Evolutionary conservation across 2,888 invertebrate species (phyloP).

Genomic region (Rosalia funebris): DNA sequence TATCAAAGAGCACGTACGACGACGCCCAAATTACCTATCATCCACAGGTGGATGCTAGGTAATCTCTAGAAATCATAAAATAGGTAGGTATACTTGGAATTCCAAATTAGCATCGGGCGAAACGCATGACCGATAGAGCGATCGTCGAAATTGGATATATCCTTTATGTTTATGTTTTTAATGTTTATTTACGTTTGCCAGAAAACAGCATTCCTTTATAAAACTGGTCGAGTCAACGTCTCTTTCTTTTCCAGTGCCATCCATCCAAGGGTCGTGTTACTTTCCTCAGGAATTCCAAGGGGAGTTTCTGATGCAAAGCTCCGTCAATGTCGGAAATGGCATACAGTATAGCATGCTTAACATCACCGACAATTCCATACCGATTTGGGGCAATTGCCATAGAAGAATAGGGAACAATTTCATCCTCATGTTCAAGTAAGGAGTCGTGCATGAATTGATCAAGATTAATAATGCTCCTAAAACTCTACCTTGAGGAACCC

Average conservation of each 20-base stretch:
- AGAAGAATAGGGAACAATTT: slow-evolving; percentile 70
- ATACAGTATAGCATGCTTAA: slow-evolving; percentile 71
- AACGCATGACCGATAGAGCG: slow-evolving; percentile 35
- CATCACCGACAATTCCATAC: slow-evolving; percentile 72
- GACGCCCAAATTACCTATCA: slow-evolving; percentile 3
- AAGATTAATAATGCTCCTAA: background rate
- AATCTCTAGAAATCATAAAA: slow-evolving; percentile 21
- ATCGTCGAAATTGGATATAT: slow-evolving; percentile 7
- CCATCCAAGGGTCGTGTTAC: slow-evolving; percentile 66
- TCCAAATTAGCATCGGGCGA: slow-evolving; percentile 37
- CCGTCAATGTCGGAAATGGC: slow-evolving; percentile 63
- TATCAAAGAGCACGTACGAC: slow-evolving; percentile 11
- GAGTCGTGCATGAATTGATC: slow-evolving; percentile 28
- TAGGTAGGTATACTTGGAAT: slow-evolving; percentile 33
- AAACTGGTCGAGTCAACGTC: background rate
- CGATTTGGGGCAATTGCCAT: slow-evolving; percentile 74
- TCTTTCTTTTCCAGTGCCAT: slow-evolving; percentile 38
- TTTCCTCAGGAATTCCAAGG: slow-evolving; percentile 75
- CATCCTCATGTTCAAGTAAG: slow-evolving; percentile 70
- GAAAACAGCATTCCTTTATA: background rate
- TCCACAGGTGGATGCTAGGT: slow-evolving; percentile 27
- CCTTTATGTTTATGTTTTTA: slow-evolving; percentile 12
- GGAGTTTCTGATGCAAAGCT: slow-evolving; percentile 71
- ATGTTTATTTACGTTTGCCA: background rate
- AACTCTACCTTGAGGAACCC: background rate